These are phyloP conservation scores for Aphis gossypii DNA, from an alignment of 1,140 invertebrate genomes.

Conservation along the genomic window DNA sequence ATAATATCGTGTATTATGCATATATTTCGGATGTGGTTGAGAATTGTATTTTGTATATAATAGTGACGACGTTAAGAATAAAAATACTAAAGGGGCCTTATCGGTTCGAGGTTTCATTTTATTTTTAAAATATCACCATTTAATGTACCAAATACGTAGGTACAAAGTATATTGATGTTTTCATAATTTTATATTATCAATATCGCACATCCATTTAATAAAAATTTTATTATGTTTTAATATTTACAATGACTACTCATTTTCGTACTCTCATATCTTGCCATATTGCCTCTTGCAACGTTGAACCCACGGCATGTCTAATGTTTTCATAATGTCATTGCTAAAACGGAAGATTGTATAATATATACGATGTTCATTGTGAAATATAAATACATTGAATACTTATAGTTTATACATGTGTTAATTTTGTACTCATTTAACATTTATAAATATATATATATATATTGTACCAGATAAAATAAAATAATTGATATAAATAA, in stretches of 20 bases:
- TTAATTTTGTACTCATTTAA: not conserved
- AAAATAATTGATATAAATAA: constrained; percentile 15
- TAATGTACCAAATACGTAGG: not conserved
- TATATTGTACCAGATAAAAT: not conserved
- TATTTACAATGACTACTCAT: not conserved
- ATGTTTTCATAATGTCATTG: not conserved
- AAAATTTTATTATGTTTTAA: not conserved
- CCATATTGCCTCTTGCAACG: not conserved
- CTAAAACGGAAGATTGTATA: not conserved
- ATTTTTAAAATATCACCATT: not conserved
- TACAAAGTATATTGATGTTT: not conserved
- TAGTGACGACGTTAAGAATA: not conserved
- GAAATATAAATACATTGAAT: not conserved
- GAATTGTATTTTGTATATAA: not conserved
- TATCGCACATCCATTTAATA: not conserved
- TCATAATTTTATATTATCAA: not conserved
- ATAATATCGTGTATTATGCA: not conserved
- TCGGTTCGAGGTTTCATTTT: not conserved
- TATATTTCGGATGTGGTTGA: not conserved
- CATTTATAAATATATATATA: not conserved
- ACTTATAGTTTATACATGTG: not conserved
- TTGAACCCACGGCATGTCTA: not conserved
- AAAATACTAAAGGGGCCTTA: not conserved
- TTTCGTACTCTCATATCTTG: not conserved
- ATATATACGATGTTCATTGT: not conserved